Evolutionary conservation across 2,888 invertebrate genomes (phyloP), one percentile per base, ranked within the genome.

Genomic region (Bugulina stolonifera): DNA sequence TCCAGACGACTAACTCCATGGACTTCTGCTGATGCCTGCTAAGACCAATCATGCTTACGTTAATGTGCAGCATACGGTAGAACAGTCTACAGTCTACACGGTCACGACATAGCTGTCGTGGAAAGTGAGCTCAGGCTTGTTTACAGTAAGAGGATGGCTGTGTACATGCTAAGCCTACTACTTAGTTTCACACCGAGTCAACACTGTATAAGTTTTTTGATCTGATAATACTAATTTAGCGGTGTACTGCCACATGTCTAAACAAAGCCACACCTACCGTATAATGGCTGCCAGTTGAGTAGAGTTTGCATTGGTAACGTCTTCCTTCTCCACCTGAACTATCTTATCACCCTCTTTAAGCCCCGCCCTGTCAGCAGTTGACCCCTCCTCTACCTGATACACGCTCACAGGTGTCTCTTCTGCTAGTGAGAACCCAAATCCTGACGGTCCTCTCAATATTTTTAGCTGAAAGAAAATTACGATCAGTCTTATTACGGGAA

Each of bases 341-440:
- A 64, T 22, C 32, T 32, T 64, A n/a, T 64, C 64, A 32, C 32
- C 5, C 29, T 25, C 64, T 32, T 27, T 27, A 64, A 64, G 64
- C 27, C 64, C 64, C 10, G 64, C 64, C 64, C n/a, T 64, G 5
- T 64, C 64, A 29, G 64, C 64, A 64, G 22, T 14, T 1, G 64
- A 64, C 64, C 34, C 32, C 32, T 27, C 64, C 64, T 64, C 64
- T n/a, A 64, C 64, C 14, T 64, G 64, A 64, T 32, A 64, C 27
- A 64, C 64, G 2, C 25, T 32, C 64, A 34, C 64, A 64, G 64
- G 64, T 32, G 34, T 32, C 10, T 64, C 64, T 29, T 64, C 64
- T 3, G 64, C 14, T 3, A 64, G 22, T 14, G 64, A 64, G 32
- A 64, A 64, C 25, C 64, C 64, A 64, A 64, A 64, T n/a, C 64